These are phyloP conservation scores for Mugil cephalus DNA, from an alignment of 2,113 vertebrate genomes.

Conservation along the genomic window DNA sequence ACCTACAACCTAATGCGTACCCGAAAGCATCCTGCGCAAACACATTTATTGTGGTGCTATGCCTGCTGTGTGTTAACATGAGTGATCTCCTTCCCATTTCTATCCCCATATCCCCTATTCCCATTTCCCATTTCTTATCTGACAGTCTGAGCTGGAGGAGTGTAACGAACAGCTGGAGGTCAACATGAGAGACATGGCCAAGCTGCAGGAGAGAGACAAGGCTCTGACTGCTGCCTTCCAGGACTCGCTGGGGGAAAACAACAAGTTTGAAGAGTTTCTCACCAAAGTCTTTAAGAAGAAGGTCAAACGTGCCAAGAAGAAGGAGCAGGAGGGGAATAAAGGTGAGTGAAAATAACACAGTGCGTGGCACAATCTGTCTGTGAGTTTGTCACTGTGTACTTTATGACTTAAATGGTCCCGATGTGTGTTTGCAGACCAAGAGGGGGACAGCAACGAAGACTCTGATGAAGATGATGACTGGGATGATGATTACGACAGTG, in stretches of 20 bases:
- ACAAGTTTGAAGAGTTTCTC: conserved; percentile 89
- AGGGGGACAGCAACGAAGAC: conserved; percentile 85
- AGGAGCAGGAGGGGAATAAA: conserved; percentile 63
- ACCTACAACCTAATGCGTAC: too few relatives aligned
- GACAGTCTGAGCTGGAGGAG: conserved; percentile 85
- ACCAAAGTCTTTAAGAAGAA: conserved; percentile 90
- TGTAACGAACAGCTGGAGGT: conserved; percentile 84
- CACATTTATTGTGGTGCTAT: too few relatives aligned
- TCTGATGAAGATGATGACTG: conserved; percentile 84
- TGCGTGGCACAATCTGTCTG: neutral
- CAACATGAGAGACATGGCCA: conserved; percentile 83
- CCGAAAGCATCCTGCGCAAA: too few relatives aligned
- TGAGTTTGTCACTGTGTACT: neutral
- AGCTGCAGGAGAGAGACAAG: conserved; percentile 87
- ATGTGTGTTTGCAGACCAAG: conserved; percentile 79
- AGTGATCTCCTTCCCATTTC: neutral
- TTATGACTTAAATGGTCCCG: conserved; percentile 1
- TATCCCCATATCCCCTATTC: too few relatives aligned
- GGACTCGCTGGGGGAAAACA: conserved; percentile 87
- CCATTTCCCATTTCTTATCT: neutral
- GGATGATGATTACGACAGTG: conserved; percentile 76
- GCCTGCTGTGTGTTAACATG: neutral
- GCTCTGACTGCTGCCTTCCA: conserved; percentile 84
- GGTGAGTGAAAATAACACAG: conserved; percentile 48
- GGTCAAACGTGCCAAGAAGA: conserved; percentile 83